These are phyloP conservation scores for Catharus fuscescens DNA, from an alignment of 2,113 vertebrate species.

Conservation along the genomic window DNA sequence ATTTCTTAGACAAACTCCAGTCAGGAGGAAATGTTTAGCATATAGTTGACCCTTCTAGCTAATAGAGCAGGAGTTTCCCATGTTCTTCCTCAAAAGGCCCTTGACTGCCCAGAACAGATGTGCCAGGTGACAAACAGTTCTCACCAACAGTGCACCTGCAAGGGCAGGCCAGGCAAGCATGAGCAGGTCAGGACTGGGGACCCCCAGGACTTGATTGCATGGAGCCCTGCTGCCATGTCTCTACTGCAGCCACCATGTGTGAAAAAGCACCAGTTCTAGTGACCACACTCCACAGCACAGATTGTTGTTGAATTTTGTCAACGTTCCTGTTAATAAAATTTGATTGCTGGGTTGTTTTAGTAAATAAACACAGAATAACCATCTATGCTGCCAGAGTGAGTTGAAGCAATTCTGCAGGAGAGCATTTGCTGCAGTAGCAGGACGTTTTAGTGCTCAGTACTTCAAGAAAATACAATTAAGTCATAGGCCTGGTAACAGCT, in stretches of 20 bases:
- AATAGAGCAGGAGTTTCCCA: neutral
- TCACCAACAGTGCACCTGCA: neutral
- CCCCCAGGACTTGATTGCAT: neutral
- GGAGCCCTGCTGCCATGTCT: neutral
- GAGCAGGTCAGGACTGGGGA: neutral
- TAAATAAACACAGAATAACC: neutral
- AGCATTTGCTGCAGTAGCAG: accelerated
- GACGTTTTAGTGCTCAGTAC: neutral
- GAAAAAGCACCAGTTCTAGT: neutral
- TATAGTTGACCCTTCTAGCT: neutral
- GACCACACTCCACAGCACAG: neutral
- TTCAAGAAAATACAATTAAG: neutral
- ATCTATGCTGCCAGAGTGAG: neutral
- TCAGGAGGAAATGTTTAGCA: neutral
- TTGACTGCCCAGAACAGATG: neutral
- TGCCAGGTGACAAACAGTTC: neutral
- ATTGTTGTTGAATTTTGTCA: neutral
- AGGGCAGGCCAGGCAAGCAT: neutral
- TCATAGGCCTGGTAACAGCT: neutral
- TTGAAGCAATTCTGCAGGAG: neutral
- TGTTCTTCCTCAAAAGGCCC: neutral
- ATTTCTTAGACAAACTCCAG: neutral
- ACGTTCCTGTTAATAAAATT: neutral
- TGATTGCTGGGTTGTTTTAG: neutral
- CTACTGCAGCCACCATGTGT: neutral